phyloP scores from a whole-genome alignment of 2,888 invertebrate genomes.

The Meiosimyza platycephala region DNA sequence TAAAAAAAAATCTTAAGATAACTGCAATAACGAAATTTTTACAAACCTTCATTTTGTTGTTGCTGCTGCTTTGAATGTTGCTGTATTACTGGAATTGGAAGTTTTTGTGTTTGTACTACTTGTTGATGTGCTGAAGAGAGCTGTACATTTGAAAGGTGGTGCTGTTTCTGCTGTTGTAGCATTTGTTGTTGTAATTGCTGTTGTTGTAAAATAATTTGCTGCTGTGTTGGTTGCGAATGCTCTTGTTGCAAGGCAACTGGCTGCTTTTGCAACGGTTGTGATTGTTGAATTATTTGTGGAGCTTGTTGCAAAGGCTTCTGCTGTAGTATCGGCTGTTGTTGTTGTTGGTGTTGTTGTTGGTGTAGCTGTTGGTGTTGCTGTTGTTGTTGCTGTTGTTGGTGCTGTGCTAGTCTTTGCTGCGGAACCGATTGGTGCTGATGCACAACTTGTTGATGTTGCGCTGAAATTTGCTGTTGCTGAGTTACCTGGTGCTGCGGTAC shows the following conservation, averaged over 20 bases:
- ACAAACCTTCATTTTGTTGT: conserved; percentile 45
- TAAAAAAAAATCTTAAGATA: too few relatives aligned
- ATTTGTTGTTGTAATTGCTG: conserved; percentile 42
- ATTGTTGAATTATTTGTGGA: conserved; percentile 21
- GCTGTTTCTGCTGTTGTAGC: conserved; percentile 45
- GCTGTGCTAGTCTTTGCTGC: conserved; percentile 38
- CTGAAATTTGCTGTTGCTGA: conserved; percentile 37
- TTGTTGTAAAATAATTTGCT: conserved; percentile 41
- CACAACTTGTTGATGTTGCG: conserved; percentile 40
- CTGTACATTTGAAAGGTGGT: conserved; percentile 14
- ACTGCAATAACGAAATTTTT: conserved; percentile 33
- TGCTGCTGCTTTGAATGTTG: conserved; percentile 43
- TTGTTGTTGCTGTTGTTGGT: conserved; percentile 37
- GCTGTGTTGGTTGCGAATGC: conserved; percentile 29
- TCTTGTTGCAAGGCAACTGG: conserved; percentile 39
- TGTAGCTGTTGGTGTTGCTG: conserved; percentile 35
- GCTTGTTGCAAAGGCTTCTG: conserved; percentile 40
- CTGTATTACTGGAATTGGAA: conserved; percentile 25
- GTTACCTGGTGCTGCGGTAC: conserved; percentile 12
- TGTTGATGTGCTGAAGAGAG: conserved; percentile 19
- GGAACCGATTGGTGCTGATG: conserved; percentile 41
- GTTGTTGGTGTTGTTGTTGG: conserved; percentile 44
- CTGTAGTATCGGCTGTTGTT: conserved; percentile 37
- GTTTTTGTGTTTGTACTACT: conserved; percentile 22
- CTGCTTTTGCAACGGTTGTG: conserved; percentile 35